phyloP scores from a whole-genome alignment of 2,113 vertebrate species.

The Cebidichthys violaceus region DNA sequence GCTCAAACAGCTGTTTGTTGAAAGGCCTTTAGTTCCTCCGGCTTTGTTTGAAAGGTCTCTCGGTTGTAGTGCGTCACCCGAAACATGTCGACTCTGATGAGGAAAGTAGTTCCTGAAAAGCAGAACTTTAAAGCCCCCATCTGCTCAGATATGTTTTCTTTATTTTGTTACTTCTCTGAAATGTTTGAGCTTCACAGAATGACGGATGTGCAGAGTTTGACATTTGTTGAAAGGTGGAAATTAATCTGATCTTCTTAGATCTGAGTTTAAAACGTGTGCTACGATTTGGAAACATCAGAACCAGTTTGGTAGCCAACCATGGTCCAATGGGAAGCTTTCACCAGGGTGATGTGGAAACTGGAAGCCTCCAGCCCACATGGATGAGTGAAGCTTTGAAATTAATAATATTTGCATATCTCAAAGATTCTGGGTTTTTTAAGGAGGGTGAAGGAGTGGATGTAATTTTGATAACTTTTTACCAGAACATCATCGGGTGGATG shows the following conservation, averaged over 20 bases:
- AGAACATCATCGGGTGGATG: not conserved
- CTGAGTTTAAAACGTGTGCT: not conserved
- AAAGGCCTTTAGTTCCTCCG: conserved; percentile 7
- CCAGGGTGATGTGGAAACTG: not conserved
- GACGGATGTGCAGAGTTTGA: not conserved
- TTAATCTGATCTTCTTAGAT: not conserved
- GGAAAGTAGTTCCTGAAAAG: not conserved
- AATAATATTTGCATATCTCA: not conserved
- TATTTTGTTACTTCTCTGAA: not conserved
- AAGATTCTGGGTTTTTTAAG: not conserved
- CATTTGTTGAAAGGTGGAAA: not conserved
- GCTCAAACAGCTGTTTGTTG: conserved; percentile 12
- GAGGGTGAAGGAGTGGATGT: not conserved
- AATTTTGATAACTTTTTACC: not conserved
- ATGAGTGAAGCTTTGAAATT: not conserved
- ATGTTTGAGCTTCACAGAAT: not conserved
- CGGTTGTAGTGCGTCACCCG: not conserved
- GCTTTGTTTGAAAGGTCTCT: conserved; percentile 43
- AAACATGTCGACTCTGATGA: not conserved
- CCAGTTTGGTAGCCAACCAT: not conserved
- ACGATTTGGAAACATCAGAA: not conserved
- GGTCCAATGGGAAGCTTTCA: not conserved
- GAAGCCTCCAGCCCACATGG: not conserved
- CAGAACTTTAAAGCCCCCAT: not conserved
- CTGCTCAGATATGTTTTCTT: not conserved